These are phyloP conservation scores for Habrosyne pyritoides DNA, from an alignment of 2,888 invertebrate genomes.

Conservation along the genomic window DNA sequence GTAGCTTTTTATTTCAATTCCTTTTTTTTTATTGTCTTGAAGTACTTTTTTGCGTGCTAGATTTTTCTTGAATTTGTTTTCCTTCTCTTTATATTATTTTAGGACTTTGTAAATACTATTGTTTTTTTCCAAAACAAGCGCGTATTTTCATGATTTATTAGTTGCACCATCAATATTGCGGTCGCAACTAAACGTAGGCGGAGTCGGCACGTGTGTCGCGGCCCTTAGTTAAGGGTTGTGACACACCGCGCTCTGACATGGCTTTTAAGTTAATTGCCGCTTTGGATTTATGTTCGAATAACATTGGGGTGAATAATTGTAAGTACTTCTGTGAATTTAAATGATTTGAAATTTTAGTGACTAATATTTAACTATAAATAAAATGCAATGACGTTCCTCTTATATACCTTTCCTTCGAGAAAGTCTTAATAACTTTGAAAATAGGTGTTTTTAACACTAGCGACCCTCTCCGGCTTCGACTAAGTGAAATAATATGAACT, in stretches of 20 bases:
- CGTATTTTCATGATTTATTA: slow-evolving; percentile 21
- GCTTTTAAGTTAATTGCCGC: slow-evolving; percentile 77
- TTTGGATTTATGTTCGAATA: slow-evolving; percentile 58
- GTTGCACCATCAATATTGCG: slow-evolving; percentile 40
- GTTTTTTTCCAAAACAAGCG: slow-evolving; percentile 21
- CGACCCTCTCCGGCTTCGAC: too few species aligned
- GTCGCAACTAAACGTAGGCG: slow-evolving; percentile 66
- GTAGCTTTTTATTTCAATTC: too few species aligned
- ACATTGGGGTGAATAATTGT: slow-evolving; percentile 58
- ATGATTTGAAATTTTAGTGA: slow-evolving; percentile 14
- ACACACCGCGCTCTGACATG: slow-evolving; percentile 62
- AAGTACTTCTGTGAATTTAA: slow-evolving; percentile 25
- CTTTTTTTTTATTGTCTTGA: too few species aligned
- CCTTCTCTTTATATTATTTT: background rate
- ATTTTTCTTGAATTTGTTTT: background rate
- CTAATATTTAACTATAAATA: background rate
- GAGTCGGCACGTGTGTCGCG: slow-evolving; percentile 68
- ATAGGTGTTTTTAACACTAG: too few species aligned
- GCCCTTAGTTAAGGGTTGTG: slow-evolving; percentile 74
- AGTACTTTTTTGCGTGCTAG: too few species aligned
- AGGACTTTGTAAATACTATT: background rate
- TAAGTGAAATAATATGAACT: too few species aligned
- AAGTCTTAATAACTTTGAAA: too few species aligned
- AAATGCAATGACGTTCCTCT: too few species aligned
- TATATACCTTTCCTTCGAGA: too few species aligned